These are phyloP conservation scores for Pangasius djambal DNA, from an alignment of 2,797 vertebrate species.

Conservation along the genomic window DNA sequence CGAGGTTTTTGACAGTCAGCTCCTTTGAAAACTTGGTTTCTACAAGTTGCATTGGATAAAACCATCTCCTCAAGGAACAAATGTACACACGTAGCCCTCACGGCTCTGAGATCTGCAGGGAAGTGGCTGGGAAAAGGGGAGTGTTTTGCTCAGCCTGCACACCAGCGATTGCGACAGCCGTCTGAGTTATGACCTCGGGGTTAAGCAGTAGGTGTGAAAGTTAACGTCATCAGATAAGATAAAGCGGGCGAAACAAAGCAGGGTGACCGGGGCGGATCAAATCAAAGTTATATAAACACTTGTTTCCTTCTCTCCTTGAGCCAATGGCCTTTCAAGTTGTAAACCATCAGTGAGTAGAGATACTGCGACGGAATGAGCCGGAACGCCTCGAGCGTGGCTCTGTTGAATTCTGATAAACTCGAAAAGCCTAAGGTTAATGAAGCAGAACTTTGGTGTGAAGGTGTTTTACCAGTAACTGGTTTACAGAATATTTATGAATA, in stretches of 20 bases:
- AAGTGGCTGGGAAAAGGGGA: background rate
- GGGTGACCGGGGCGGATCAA: conserved; percentile 58
- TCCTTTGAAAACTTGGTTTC: background rate
- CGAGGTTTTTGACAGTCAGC: background rate
- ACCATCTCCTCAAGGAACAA: background rate
- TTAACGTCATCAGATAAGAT: conserved; percentile 77
- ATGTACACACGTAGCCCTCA: too few relatives aligned
- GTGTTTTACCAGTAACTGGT: background rate
- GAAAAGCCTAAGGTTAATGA: background rate
- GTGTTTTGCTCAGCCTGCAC: background rate
- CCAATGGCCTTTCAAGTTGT: background rate
- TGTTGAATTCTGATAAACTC: background rate
- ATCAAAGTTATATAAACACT: conserved; percentile 69
- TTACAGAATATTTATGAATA: background rate
- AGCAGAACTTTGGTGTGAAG: background rate
- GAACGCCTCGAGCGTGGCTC: background rate
- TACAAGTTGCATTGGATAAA: background rate
- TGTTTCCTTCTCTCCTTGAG: conserved; percentile 31
- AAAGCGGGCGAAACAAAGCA: conserved; percentile 64
- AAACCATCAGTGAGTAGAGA: conserved; percentile 25
- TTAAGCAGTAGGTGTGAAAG: conserved; percentile 76
- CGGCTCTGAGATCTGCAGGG: background rate
- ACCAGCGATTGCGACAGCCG: conserved; percentile 6
- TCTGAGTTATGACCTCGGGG: conserved; percentile 64
- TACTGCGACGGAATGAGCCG: background rate